Conservation (phyloP, 2,888 invertebrate species). For the Pyralis farinalis region DNA sequence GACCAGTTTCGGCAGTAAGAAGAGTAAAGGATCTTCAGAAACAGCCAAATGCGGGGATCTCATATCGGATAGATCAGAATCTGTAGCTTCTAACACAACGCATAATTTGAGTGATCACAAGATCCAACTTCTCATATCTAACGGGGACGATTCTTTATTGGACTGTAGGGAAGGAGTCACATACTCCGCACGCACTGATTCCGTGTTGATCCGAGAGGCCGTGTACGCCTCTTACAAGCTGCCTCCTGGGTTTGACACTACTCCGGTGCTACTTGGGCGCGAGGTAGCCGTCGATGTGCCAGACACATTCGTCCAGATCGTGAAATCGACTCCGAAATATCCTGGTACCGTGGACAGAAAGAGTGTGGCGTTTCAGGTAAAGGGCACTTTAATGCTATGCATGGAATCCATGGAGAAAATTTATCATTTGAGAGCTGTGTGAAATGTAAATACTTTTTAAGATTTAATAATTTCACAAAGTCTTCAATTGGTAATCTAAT, state of each 20-base stretch:
- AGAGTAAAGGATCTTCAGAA: conserved; percentile 65
- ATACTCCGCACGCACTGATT: conserved; percentile 74
- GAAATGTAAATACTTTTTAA: conserved; percentile 2
- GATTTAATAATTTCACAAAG: neutral
- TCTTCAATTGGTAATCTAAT: neutral
- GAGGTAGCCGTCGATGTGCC: conserved; percentile 94
- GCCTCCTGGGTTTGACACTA: conserved; percentile 71
- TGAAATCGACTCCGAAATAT: conserved; percentile 87
- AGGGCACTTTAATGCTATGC: conserved; percentile 47
- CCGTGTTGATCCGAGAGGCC: conserved; percentile 71
- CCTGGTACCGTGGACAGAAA: conserved; percentile 81
- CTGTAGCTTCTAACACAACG: conserved; percentile 51
- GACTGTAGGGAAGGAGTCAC: conserved; percentile 70
- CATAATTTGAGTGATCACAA: conserved; percentile 65
- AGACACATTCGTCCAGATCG: conserved; percentile 91
- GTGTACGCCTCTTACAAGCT: conserved; percentile 72
- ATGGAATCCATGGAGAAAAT: conserved; percentile 31
- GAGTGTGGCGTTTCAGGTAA: conserved; percentile 74
- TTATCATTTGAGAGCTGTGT: conserved; percentile 10
- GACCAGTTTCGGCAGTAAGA: conserved; percentile 64
- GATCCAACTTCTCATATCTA: conserved; percentile 68
- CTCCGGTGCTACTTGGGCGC: conserved; percentile 71
- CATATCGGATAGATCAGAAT: conserved; percentile 55
- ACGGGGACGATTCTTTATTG: conserved; percentile 67
- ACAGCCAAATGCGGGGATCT: conserved; percentile 67